Percentiles rank a stretch among this genome's conserved stretches.
Conservation (phyloP, 2,888 invertebrate genomes). For the Dexiosoma caninum region DNA sequence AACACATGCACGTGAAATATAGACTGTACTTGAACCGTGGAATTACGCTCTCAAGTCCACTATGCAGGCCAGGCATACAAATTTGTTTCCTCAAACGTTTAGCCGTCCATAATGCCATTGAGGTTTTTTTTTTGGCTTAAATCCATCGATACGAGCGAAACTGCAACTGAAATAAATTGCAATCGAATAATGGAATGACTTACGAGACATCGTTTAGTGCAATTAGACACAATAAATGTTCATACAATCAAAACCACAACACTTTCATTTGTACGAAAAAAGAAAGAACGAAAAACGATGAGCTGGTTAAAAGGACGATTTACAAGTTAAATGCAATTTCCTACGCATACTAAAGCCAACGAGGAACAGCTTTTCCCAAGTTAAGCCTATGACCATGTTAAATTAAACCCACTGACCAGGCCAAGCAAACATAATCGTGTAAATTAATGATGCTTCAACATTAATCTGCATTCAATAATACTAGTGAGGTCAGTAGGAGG, state of each 20-base stretch:
- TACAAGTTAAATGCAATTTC: constrained; percentile 42
- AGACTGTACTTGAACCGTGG: too few relatives aligned
- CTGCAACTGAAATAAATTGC: constrained; percentile 3
- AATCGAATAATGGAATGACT: not conserved
- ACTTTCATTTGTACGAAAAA: not conserved
- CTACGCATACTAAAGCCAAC: constrained; percentile 11
- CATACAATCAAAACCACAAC: constrained; percentile 75
- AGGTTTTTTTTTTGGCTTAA: not conserved
- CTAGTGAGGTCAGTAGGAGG: not conserved
- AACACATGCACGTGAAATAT: too few relatives aligned
- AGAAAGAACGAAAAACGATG: too few relatives aligned
- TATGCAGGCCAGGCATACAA: not conserved
- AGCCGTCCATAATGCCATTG: not conserved
- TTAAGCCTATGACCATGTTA: not conserved
- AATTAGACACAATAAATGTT: constrained; percentile 78
- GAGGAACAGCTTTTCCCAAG: not conserved
- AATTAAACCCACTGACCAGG: not conserved
- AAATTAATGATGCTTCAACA: constrained; percentile 60
- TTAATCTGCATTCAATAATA: constrained; percentile 46
- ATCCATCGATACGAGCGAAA: not conserved
- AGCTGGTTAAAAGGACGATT: constrained; percentile 52
- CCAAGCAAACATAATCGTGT: constrained; percentile 23
- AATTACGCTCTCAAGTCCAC: not conserved
- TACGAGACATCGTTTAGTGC: constrained; percentile 72
- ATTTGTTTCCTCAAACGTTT: not conserved